Evolutionary conservation across 2,888 invertebrate species (phyloP), one percentile per base, ranked within the genome.

Genomic region (Steromphala cineraria): DNA sequence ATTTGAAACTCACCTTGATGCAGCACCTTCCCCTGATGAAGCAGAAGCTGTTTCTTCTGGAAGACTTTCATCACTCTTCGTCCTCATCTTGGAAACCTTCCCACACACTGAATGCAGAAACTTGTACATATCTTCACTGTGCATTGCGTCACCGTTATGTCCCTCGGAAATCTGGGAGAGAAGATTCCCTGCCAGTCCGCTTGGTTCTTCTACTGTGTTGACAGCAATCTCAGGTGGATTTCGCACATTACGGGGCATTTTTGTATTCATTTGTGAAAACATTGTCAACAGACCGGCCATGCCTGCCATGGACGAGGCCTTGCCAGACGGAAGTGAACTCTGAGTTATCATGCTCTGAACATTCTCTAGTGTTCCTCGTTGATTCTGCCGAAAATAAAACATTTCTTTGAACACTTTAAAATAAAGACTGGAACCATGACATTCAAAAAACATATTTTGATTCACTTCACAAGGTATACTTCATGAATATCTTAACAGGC

Each of bases 101-200:
- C 76, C 76, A 28, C 76, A 76, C 17, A 76, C 76, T 31, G 76
- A 76, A 19, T 79, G 71, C 40, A 79, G 56, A 24, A 79, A 79
- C 55, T 55, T 55, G 56, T 79, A 79, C 79, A 79, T 79, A 21
- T 75, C 75, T 2, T 74, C 79, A 4, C 56, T 40, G 21, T 79
- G 53, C n/a, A 46, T 15, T n/a, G 40, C 24, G n/a, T 79, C 56
- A 17, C 74, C 79, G 55, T 75, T 79, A 5, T 75, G 53, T 19
- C 52, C 75, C 36, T 28, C 31, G 7, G 74, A 74, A 24, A 79
- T 79, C 56, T 53, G 55, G 19, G 55, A 75, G 40, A 79, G 67
- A 15, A 56, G 21, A 56, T 46, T 74, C 15, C 53, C 55, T 0
- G 76, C 76, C 55, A 76, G 40, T 0, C 31, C 28, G 24, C 76